Evolutionary conservation across 2,797 vertebrate genomes (phyloP).

Genomic region (Pitangus sulphuratus): DNA sequence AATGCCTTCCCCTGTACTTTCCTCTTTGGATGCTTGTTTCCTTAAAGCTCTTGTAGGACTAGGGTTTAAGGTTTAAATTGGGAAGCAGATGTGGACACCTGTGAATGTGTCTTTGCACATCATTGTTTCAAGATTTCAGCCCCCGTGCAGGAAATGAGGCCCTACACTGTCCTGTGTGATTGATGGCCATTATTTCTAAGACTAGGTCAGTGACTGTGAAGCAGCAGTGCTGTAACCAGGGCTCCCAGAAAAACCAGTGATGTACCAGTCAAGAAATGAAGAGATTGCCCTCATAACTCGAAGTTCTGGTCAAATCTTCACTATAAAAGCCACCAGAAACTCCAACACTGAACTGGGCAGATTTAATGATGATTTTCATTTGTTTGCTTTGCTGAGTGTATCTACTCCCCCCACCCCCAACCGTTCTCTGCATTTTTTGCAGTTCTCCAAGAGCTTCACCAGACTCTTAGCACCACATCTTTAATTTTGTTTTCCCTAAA

Average conservation of each 20-base stretch:
- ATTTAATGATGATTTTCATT: not conserved
- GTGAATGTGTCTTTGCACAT: not conserved
- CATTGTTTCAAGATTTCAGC: not conserved
- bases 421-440: not conserved
- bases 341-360: not conserved
- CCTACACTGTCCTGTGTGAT: not conserved
- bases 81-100: slow-evolving; percentile 25
- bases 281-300: not conserved
- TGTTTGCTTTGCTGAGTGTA: not conserved
- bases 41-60: not conserved
- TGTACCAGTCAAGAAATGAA: not conserved
- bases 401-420: not conserved
- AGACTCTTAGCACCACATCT: not conserved
- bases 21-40: not conserved
- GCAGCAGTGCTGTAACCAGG: not conserved
- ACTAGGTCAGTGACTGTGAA: fast-evolving
- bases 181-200: not conserved
- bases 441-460: not conserved
- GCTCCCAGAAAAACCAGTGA: not conserved
- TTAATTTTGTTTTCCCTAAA: not conserved
- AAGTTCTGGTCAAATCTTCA: not conserved
- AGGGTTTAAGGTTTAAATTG: not conserved
- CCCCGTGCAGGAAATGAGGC: not conserved
- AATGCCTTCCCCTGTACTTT: slow-evolving; percentile 41
- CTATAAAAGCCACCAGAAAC: not conserved